Conservation (phyloP, 2,797 vertebrate genomes). For the Meriones psammophilus region DNA sequence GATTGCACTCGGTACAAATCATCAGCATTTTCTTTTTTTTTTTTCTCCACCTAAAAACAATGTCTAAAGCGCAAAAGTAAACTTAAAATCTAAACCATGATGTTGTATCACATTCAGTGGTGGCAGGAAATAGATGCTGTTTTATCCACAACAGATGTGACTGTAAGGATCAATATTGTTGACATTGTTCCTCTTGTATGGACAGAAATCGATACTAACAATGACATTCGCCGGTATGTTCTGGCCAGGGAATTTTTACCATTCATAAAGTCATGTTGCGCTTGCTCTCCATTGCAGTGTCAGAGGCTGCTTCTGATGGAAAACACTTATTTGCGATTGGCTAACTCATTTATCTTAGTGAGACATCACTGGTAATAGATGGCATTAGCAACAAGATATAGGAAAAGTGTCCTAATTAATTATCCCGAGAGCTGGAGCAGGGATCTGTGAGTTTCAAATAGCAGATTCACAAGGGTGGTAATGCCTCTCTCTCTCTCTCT, state of each 20-base stretch:
- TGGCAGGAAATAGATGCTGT: conserved; percentile 57
- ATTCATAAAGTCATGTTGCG: conserved; percentile 73
- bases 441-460: conserved; percentile 41
- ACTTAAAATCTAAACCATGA: conserved; percentile 64
- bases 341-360: conserved; percentile 75
- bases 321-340: conserved; percentile 66
- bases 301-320: conserved; percentile 57
- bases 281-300: conserved; percentile 31
- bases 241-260: conserved; percentile 66
- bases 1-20: conserved; percentile 22
- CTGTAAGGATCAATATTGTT: conserved; percentile 76
- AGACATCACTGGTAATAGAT: conserved; percentile 52
- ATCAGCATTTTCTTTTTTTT: conserved; percentile 22
- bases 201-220: conserved; percentile 75
- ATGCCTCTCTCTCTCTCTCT: neutral
- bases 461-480: conserved; percentile 39
- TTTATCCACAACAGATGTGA: conserved; percentile 65
- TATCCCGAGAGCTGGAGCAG: conserved; percentile 43
- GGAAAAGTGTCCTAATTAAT: conserved; percentile 67
- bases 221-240: conserved; percentile 52
- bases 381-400: conserved; percentile 46
- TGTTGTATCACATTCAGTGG: conserved; percentile 61
- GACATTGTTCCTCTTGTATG: conserved; percentile 46
- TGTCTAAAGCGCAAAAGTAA: conserved; percentile 28
- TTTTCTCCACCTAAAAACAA: neutral